These are phyloP conservation scores for Psilopogon haemacephalus DNA, from an alignment of 2,113 vertebrate genomes.

Conservation along the genomic window DNA sequence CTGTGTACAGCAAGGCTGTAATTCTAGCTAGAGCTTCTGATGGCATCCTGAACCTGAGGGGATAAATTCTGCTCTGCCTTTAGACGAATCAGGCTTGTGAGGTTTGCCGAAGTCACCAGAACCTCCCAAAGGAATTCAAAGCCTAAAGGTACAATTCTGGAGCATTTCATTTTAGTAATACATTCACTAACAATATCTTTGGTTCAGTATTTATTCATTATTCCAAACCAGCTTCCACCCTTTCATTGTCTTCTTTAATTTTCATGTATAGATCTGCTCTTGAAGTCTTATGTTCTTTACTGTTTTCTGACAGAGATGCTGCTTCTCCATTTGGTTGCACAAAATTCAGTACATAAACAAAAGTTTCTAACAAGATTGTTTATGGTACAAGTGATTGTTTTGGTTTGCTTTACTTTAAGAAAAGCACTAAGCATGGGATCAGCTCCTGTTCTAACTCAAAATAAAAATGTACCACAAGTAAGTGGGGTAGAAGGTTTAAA, in stretches of 20 bases:
- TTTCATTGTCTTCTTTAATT: not conserved
- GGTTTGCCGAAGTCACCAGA: not conserved
- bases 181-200: not conserved
- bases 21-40: conserved; percentile 1
- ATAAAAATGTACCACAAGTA: conserved; percentile 38
- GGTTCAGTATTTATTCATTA: not conserved
- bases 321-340: not conserved
- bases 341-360: not conserved
- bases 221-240: not conserved
- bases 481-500: conserved; percentile 28
- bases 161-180: not conserved
- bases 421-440: not conserved
- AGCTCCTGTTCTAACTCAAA: not conserved
- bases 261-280: not conserved
- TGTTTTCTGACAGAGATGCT: not conserved
- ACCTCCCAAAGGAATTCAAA: not conserved
- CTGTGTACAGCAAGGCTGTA: not conserved
- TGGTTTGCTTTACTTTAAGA: not conserved
- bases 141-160: not conserved
- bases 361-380: not conserved
- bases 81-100: not conserved
- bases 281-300: not conserved
- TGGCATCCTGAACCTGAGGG: not conserved
- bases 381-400: not conserved
- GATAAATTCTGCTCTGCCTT: not conserved